A percentile compares a stretch with the other conserved stretches of the same genome.
phyloP scores from a whole-genome alignment of 2,888 invertebrate genomes.

The Ischnura elegans region DNA sequence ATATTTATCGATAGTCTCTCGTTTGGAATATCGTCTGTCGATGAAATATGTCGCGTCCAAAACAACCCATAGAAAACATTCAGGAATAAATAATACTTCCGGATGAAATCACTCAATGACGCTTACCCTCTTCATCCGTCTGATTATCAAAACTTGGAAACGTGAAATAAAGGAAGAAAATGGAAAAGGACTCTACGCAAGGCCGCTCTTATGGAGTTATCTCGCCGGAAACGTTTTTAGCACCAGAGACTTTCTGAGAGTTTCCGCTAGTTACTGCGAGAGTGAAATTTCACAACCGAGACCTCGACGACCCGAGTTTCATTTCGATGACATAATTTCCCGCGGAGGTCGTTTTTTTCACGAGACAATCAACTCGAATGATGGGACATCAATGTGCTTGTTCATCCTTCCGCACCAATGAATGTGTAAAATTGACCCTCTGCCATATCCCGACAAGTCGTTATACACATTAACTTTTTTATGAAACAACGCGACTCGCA shows the following conservation, averaged over 20 bases:
- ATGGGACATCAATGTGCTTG: background rate
- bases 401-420: background rate
- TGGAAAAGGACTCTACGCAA: background rate
- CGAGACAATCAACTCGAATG: background rate
- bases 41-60: no score
- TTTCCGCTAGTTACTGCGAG: background rate
- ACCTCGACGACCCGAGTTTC: constrained; percentile 34
- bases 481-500: no score
- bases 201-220: background rate
- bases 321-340: constrained; percentile 18
- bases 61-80: no score
- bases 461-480: background rate
- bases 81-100: no score
- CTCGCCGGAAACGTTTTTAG: background rate
- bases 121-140: no score
- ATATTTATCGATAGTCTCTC: no score
- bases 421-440: background rate
- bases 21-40: no score
- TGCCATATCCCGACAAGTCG: background rate
- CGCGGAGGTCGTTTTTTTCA: background rate
- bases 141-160: background rate
- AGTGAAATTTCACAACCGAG: constrained; percentile 1
- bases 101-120: no score
- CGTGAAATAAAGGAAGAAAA: background rate
- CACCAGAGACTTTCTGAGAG: background rate